These are phyloP conservation scores for Pocota personata DNA, from an alignment of 2,888 invertebrate genomes.

Conservation along the genomic window DNA sequence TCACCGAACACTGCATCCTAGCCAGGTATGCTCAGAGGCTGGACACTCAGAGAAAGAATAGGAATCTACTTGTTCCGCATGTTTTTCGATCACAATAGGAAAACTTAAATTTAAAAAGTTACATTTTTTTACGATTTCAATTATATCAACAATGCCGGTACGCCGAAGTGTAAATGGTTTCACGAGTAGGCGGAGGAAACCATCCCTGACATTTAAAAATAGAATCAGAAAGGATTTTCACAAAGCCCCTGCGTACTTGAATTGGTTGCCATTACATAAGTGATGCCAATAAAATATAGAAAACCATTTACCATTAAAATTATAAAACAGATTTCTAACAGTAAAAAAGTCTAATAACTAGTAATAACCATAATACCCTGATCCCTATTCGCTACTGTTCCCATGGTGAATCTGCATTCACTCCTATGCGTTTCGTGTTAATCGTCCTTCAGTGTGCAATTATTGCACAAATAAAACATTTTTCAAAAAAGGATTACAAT, in stretches of 20 bases:
- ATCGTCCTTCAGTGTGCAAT: constrained; percentile 69
- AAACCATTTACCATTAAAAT: not conserved
- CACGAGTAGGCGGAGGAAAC: no score
- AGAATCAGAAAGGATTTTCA: no score
- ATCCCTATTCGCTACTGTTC: not conserved
- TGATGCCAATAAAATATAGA: not conserved
- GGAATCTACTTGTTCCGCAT: no score
- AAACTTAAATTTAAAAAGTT: no score
- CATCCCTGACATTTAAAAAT: no score
- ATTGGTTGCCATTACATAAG: not conserved
- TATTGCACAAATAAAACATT: constrained; percentile 60
- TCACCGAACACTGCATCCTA: no score
- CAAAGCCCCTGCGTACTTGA: not conserved
- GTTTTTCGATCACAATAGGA: no score
- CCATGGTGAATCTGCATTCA: constrained; percentile 28
- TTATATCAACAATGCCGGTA: no score
- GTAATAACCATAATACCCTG: not conserved
- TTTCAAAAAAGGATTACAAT: constrained; percentile 63
- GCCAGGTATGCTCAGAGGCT: no score
- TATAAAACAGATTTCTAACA: not conserved
- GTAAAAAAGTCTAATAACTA: not conserved
- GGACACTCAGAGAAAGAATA: no score
- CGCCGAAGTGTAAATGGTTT: no score
- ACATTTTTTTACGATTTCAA: no score
- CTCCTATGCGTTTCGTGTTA: constrained; percentile 41